Evolutionary conservation across 2,113 vertebrate species (phyloP), one percentile per base, ranked within the genome.

Genomic region (Prinia subflava): DNA sequence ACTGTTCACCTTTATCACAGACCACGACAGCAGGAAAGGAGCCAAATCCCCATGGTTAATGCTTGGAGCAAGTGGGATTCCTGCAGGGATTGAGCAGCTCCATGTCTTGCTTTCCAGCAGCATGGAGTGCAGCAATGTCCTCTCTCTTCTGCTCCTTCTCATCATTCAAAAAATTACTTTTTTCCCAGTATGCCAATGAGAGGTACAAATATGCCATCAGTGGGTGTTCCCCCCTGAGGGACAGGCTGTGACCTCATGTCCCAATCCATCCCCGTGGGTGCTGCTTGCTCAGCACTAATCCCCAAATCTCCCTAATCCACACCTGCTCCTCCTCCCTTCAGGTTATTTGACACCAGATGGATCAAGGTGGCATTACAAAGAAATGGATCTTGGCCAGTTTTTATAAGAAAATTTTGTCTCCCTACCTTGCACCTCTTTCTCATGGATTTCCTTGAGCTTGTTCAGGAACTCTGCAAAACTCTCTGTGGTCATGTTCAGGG

Each of bases 371-470:
- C 9, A 7, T 41, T 11, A 8, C 46, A 81, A 68, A 73, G 49
- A 68, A 79, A 79, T 24, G 30, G 37, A 60, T 16, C 37, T 67
- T 39, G 0, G 19, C 31, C 13, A 33, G 25, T 15, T 92, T 86
- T 84, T 53, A 6, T 15, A 21, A 12, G n/a, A 23, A 5, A 31
- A 33, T n/a, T 46, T 2, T 21, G 12, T 67, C 20, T 53, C 53
- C 81, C 89, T 94, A 99, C 99, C 98, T 95, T 98, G 98, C 59
- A 99, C 94, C 74, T 99, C 99, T 44, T 98, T 98, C 75, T 99
- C 99, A 4, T 99, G 99, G 68, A 98, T 96, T 41, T 99, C 99
- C 93, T 97, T 98, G 71, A 99, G 98, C 92, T 98, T 98, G 67
- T 98, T 98, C 64, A 99, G 97, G 3, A 98, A 96, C 67, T 98